Evolutionary conservation across 2,113 vertebrate genomes (phyloP), one percentile per base, ranked within the genome.

Genomic region (Falco punctatus): DNA sequence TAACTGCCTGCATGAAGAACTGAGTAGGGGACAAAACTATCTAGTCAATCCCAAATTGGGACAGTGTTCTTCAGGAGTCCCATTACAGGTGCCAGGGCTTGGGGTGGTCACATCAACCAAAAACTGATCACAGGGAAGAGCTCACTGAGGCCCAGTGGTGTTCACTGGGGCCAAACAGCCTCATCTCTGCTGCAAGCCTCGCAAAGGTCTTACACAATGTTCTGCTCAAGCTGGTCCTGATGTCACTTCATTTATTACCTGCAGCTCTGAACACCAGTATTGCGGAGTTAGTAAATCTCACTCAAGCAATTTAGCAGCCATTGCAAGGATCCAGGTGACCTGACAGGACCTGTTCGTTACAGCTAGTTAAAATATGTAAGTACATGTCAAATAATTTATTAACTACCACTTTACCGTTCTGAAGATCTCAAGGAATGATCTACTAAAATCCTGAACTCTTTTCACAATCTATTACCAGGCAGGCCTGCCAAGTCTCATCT

Each of bases 341-440:
- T 62, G 90, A 90, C 91, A 92, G 66, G 87, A 92, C 92, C 88
- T 48, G 94, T 59, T 97, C 83, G 64, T 91, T 93, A 82, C 27
- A 35, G 87, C 91, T 89, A n/a, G 79, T 96, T 97, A 94, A 93
- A 96, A 96, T 92, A 88, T 55, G 71, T 59, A 91, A 90, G 77
- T 59, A 73, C 96, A 90, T 35, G 15, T 82, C 90, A 52, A 83
- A 83, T 97, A 96, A 97, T 97, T 97, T 97, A 98, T 97, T 96
- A 97, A 96, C 91, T 81, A 91, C 86, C 75, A 72, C 92, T 96
- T 96, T 87, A 52, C 67, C 1, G 1, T 21, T 69, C 84, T 81
- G 92, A 93, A 21, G 61, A 86, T 89, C 49, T 93, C 95, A 95
- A 91, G 89, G 96, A 96, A 92, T 65, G 91, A 97, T 97, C 94